A percentile compares a stretch with the other conserved stretches of the same genome.
Conservation (phyloP, 2,113 vertebrate species). For the Gymnorhina tibicen region DNA sequence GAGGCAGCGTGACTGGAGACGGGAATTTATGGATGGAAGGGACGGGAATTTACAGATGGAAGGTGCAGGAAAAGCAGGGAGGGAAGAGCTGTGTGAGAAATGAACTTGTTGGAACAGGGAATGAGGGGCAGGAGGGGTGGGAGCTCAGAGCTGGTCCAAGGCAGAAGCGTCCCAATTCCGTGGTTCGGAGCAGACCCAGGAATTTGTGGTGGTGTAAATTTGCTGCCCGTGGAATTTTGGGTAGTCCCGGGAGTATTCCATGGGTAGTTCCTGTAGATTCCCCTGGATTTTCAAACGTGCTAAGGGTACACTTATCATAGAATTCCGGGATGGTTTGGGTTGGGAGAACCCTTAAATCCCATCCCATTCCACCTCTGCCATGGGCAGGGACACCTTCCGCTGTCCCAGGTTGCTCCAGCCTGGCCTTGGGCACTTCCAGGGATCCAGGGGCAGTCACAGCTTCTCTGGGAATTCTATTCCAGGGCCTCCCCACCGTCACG, state of each 20-base stretch:
- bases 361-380: fast-evolving
- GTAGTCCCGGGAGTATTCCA: background rate
- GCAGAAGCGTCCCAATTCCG: background rate
- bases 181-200: background rate
- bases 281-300: background rate
- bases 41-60: background rate
- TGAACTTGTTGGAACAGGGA: background rate
- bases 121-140: background rate
- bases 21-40: background rate
- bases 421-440: background rate
- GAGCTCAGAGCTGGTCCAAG: background rate
- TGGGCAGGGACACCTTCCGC: background rate
- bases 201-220: background rate
- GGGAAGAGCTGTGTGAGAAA: background rate
- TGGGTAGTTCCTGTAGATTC: background rate
- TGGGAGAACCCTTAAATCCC: background rate
- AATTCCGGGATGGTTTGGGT: background rate
- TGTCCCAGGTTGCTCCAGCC: fast-evolving
- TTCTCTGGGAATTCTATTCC: background rate
- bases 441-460: background rate
- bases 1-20: background rate
- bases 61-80: background rate
- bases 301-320: background rate
- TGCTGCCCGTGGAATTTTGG: background rate
- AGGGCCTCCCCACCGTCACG: background rate